Base-by-base conservation (phyloP, 1,140 invertebrate genomes). In the Radopholus similis region DNA sequence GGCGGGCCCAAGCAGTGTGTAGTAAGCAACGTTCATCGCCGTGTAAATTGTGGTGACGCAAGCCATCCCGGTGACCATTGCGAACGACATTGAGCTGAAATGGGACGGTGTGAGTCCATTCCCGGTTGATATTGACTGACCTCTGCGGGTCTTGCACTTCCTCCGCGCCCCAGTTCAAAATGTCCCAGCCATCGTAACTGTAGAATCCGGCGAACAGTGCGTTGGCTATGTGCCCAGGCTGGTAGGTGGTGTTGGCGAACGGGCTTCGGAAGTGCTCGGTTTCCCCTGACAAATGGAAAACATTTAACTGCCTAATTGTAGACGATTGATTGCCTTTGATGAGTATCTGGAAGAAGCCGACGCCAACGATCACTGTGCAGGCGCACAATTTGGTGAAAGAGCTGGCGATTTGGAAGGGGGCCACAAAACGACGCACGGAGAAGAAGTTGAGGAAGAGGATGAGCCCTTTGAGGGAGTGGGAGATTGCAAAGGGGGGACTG, bases 131-230 rank as follows among this genome's bases (percentile, higher is more conserved):
- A n/a, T n/a, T n/a, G n/a, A n/a, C n/a, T n/a, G n/a, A n/a, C n/a
- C n/a, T 56, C 60, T 56, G 55, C 6, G 75, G 77, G 53, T 80
- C 70, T 18, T 73, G 67, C 23, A 76, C 30, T 63, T 76, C 75
- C 35, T 76, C 75, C 15, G 60, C 66, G 21, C 75, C 75, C 59
- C 70, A 76, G 62, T 76, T 76, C 9, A 76, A 42, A 23, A 75
- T 63, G 55, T 77, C 73, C 74, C 74, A 74, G 11, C 75, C 75
- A 53, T 78, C 75, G 63, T 78, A 77, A n/a, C 53, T 44, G 56
- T 75, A 77, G 9, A 77, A 53, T 9, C 73, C 70, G 13, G 63
- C 56, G 53, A 77, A 77, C 18, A 77, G 70, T 0, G 73, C 72
- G 54, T 66, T 60, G 15, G 55, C 53, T 2, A 68, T 8, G 13